These are phyloP conservation scores for Rhynchophorus ferrugineus DNA, from an alignment of 1,140 invertebrate species.

Conservation along the genomic window DNA sequence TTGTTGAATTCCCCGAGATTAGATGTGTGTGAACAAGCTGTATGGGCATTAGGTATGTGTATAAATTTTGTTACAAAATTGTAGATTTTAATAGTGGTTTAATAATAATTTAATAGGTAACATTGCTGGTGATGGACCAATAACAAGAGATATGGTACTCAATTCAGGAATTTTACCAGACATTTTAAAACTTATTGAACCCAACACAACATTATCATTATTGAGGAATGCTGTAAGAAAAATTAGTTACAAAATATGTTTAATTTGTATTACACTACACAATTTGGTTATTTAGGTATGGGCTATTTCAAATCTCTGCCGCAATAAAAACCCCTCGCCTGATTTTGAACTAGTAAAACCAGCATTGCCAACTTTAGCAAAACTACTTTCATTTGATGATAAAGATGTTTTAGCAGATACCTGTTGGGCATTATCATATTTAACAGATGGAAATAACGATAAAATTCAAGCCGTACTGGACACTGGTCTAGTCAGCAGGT, in stretches of 20 bases:
- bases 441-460: conserved; percentile 90
- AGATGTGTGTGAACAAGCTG: conserved; percentile 90
- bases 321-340: conserved; percentile 84
- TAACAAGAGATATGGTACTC: conserved; percentile 69
- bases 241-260: no score
- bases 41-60: conserved; percentile 82
- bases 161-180: conserved; percentile 53
- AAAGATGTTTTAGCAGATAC: conserved; percentile 80
- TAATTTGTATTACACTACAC: no score
- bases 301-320: conserved; percentile 88
- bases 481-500: conserved; percentile 53
- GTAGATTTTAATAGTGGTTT: not conserved
- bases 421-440: conserved; percentile 94
- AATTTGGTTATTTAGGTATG: conserved; percentile 55
- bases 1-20: conserved; percentile 65
- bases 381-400: conserved; percentile 67
- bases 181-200: conserved; percentile 58
- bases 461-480: conserved; percentile 82
- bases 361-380: conserved; percentile 73
- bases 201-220: conserved; percentile 46
- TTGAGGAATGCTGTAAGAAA: conserved; percentile 27
- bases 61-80: not conserved
- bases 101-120: conserved; percentile 46
- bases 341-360: conserved; percentile 66
- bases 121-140: conserved; percentile 85